These are phyloP conservation scores for Trochalopteron elliotii DNA, from an alignment of 2,113 vertebrate species.

Conservation along the genomic window DNA sequence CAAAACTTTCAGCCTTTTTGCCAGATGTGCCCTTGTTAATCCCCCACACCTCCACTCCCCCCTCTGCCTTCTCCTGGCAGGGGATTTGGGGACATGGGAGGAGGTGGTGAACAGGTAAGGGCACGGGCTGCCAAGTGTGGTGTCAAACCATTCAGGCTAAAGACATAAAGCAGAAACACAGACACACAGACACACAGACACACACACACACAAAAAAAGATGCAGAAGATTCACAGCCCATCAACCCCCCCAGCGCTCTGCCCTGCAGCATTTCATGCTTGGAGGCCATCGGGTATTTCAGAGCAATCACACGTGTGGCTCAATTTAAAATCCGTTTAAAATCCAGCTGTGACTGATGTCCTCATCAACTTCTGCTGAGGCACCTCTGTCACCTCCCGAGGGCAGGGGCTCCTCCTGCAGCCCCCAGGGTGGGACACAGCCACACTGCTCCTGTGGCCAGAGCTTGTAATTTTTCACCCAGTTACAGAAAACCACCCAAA, in stretches of 20 bases:
- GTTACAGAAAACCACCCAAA: too few species aligned
- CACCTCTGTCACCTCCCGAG: neutral
- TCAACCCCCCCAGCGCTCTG: too few species aligned
- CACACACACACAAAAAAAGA: neutral
- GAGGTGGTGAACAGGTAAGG: neutral
- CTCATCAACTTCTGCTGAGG: neutral
- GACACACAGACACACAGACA: too few species aligned
- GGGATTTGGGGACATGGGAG: fast-evolving
- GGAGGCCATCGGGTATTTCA: neutral
- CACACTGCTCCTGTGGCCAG: neutral
- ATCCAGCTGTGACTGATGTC: neutral
- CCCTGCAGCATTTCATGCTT: neutral
- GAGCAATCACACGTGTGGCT: neutral
- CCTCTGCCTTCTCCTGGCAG: neutral
- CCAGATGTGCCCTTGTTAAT: neutral
- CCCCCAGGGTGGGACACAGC: neutral
- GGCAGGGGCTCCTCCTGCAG: neutral
- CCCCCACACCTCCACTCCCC: fast-evolving
- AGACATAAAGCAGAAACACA: neutral
- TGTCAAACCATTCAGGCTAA: neutral
- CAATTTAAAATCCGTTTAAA: neutral
- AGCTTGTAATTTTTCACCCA: neutral
- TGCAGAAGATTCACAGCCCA: neutral
- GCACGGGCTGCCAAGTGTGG: fast-evolving
- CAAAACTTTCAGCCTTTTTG: neutral